Evolutionary conservation across 2,888 invertebrate species (phyloP), one percentile per base, ranked within the genome.

Genomic region (Zhengitettix transpicula): DNA sequence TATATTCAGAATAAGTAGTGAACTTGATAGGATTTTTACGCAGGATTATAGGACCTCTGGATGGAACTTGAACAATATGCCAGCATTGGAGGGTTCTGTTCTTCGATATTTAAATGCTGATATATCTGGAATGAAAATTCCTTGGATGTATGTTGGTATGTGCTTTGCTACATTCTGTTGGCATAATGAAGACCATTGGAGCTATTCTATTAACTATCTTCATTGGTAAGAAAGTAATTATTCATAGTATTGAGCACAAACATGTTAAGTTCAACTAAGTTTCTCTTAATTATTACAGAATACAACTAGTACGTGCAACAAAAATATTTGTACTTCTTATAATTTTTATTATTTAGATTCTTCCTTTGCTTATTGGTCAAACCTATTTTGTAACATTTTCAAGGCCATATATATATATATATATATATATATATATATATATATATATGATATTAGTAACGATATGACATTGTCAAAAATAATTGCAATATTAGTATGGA

Each of bases 121-220:
- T 70, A 99, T 99, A 64, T 97, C 96, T 44, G 99, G 99, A 62
- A 96, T 96, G 96, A 95, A 95, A 79, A 91, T 93, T 10, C 99
- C 99, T 0, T 99, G 99, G 99, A 89, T 98, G 83, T 99, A 99
- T 73, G 98, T 99, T 54, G 99, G 99, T 52, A 99, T 99, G 99
- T 98, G 97, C 71, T 99, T 99, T 74, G 94, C 97, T 1, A 95
- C 98, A 2, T 99, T 99, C 73, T 98, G 98, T 73, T 99, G 99
- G 99, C 99, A 99, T 76, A 99, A 96, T 68, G 99, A 99, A 74
- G 99, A 99, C 72, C 99, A 99, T 72, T 99, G 99, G 99, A 97
- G 96, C 70, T 99, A 98, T 72, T 97, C 97, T 15, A 97, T 99
- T 69, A 99, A 99, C 74, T 99, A 99, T 72, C 77, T 98, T 65